A percentile compares a stretch with the other conserved stretches of the same genome.
Conservation (phyloP, 2,888 invertebrate genomes). For the Linnaemya vulpina region DNA sequence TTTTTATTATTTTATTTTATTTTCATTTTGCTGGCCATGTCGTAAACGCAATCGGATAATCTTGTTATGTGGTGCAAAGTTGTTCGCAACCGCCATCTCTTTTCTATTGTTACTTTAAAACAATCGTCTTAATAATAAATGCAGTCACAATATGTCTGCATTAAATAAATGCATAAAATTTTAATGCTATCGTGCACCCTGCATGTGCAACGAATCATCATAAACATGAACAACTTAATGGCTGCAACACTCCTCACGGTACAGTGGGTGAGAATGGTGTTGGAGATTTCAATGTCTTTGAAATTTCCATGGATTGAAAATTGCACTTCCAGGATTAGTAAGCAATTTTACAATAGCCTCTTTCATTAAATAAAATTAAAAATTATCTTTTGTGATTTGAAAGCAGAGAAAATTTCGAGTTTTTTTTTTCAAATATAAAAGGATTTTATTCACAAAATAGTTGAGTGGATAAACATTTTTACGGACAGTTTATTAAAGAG, state of each 20-base stretch:
- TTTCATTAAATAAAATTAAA: too few species aligned
- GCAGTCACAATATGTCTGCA: constrained; percentile 39
- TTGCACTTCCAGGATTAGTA: too few species aligned
- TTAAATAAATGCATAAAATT: constrained; percentile 63
- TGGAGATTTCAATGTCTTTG: too few species aligned
- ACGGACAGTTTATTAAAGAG: too few species aligned
- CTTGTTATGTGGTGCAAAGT: constrained; percentile 7
- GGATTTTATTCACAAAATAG: too few species aligned
- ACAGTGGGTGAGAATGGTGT: neutral
- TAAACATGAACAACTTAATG: constrained; percentile 28
- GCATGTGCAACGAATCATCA: constrained; percentile 30
- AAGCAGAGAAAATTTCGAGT: too few species aligned
- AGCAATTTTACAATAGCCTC: too few species aligned
- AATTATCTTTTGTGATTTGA: too few species aligned
- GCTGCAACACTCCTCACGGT: neutral
- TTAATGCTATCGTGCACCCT: constrained; percentile 60
- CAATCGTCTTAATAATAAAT: constrained; percentile 28
- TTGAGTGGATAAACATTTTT: too few species aligned
- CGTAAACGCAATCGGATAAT: neutral
- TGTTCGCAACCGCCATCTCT: constrained; percentile 18
- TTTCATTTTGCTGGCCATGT: neutral
- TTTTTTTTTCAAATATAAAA: too few species aligned
- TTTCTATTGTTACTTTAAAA: constrained; percentile 42
- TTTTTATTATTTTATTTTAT: too few species aligned
- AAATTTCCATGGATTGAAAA: too few species aligned